These are phyloP conservation scores for Hylaeus volcanicus DNA, from an alignment of 1,140 invertebrate species.

Conservation along the genomic window DNA sequence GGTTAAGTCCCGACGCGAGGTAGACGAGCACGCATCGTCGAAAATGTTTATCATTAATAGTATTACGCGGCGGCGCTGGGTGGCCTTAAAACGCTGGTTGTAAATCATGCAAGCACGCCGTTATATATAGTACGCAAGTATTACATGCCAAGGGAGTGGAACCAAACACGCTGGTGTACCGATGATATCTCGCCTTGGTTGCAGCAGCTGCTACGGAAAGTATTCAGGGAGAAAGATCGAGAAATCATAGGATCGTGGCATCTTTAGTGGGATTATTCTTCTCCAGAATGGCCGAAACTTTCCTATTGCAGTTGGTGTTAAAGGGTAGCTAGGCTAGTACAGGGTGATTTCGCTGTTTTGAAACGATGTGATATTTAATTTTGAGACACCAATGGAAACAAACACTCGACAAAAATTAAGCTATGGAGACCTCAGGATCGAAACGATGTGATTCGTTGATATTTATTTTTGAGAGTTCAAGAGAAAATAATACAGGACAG, in stretches of 20 bases:
- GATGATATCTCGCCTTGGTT: conserved; percentile 56
- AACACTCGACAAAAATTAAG: too few species aligned
- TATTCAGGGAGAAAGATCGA: neutral
- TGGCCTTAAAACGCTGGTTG: conserved; percentile 52
- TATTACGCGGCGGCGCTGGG: conserved; percentile 30
- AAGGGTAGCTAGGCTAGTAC: too few species aligned
- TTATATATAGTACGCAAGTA: neutral
- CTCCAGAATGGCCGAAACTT: too few species aligned
- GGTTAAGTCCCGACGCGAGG: conserved; percentile 5
- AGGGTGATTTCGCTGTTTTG: too few species aligned
- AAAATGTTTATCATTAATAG: conserved; percentile 60
- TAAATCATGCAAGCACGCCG: conserved; percentile 48
- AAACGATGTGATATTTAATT: too few species aligned
- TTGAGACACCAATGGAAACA: too few species aligned
- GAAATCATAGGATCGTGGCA: neutral
- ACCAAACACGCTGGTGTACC: conserved; percentile 39
- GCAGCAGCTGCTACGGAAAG: conserved; percentile 22
- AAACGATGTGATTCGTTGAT: too few species aligned
- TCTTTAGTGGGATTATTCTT: too few species aligned
- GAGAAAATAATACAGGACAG: too few species aligned
- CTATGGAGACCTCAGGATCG: too few species aligned
- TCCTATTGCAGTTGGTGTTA: too few species aligned
- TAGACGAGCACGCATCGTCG: conserved; percentile 29
- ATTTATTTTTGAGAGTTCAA: too few species aligned
- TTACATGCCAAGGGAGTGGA: conserved; percentile 36